These are phyloP conservation scores for Sphenodon punctatus DNA, from an alignment of 2,797 vertebrate genomes.

Conservation along the genomic window DNA sequence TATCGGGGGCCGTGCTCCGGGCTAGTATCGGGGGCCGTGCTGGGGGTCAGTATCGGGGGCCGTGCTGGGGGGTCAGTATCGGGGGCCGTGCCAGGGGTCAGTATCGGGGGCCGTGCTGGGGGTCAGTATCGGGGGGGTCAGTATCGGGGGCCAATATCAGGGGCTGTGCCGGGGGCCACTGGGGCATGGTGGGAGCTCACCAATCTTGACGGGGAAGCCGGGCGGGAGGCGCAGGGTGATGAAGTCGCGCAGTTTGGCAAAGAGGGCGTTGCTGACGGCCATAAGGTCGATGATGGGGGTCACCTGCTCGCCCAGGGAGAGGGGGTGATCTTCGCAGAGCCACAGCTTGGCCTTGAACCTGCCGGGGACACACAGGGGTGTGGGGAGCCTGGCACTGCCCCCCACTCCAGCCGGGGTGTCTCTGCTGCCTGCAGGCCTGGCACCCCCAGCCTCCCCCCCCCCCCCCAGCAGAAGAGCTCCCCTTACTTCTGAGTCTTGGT, in stretches of 20 bases:
- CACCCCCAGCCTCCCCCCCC: background rate
- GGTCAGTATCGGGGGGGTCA: too few relatives aligned
- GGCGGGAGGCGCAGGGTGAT: constrained; percentile 93
- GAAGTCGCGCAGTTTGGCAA: constrained; percentile 96
- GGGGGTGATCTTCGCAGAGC: constrained; percentile 95
- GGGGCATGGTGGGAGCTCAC: too few relatives aligned
- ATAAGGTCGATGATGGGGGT: constrained; percentile 97
- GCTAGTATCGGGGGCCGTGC: too few relatives aligned
- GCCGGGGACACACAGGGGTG: background rate
- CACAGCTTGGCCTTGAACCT: constrained; percentile 98
- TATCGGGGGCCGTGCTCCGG: too few relatives aligned
- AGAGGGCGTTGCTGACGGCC: constrained; percentile 95
- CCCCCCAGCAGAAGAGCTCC: too few relatives aligned
- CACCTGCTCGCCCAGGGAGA: constrained; percentile 94
- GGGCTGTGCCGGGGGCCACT: too few relatives aligned
- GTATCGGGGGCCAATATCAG: too few relatives aligned
- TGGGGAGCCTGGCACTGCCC: background rate
- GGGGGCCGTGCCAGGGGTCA: too few relatives aligned
- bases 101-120: too few relatives aligned
- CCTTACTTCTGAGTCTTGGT: constrained; percentile 98
- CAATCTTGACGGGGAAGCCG: constrained; percentile 95
- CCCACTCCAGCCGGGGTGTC: fast-evolving
- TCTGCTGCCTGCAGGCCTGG: background rate
- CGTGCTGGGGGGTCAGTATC: too few relatives aligned
- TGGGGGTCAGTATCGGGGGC: too few relatives aligned